Evolutionary conservation across 2,888 invertebrate genomes (phyloP), one percentile per base, ranked within the genome.

Genomic region (Callinectes sapidus): DNA sequence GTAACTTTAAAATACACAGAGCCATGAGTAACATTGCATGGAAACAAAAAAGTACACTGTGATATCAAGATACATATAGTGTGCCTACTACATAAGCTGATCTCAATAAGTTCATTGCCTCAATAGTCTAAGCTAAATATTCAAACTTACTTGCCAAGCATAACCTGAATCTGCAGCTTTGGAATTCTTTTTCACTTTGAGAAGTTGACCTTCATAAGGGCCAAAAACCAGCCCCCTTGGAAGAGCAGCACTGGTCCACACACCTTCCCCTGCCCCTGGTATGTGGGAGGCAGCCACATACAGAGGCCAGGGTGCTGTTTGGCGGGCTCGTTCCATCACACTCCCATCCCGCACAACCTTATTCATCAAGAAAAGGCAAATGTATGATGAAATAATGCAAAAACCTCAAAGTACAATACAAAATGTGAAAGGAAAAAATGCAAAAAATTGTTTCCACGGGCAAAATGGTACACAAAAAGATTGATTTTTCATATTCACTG

Each of bases 241-340:
- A 48, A 96, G 94, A 28, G 94, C 91, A 42, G 94, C 94, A 13
- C 93, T 93, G 48, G 95, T 95, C 94, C 95, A 95, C 6, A 95
- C 95, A 23, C 96, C 96, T 2, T 95, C 92, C n/a, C 96, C 95
- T 48, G 95, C 95, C 55, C 95, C 95, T 8, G 95, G 95, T 54
- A 96, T 95, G 39, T 92, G 94, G 5, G 95, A 95, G 16, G 94
- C 91, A n/a, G 92, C 94, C 2, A 96, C 94, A n/a, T 90, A 92
- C 18, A 96, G 93, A 32, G 95, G 95, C 90, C 92, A 90, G 23
- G 96, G 95, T 18, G 95, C 90, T 23, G 95, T 95, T 77, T 94
- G 91, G 85, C 94, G 92, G 0, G 95, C 95, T 91, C 95, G 92
- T 13, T 95, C 94, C 13, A 42, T 48, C 10, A 89, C n/a, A 42